Conservation (phyloP, 2,797 vertebrate species). For the Manis crassicaudata region DNA sequence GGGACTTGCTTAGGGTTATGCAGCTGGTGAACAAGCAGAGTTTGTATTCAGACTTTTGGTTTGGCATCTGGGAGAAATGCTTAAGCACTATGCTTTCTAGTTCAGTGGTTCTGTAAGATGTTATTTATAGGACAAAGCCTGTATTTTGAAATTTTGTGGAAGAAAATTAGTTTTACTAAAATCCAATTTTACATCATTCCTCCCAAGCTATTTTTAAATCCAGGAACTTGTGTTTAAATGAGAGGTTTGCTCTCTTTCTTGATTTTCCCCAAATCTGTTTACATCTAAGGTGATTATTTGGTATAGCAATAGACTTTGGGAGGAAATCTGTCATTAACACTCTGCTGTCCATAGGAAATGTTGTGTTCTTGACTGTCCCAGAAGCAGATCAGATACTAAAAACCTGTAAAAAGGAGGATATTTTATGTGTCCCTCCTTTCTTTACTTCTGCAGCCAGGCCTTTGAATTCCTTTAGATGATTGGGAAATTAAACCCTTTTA, state of each 20-base stretch:
- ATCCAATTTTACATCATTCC: constrained; percentile 63
- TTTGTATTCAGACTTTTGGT: neutral
- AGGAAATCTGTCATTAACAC: neutral
- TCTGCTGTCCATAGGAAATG: neutral
- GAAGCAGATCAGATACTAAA: neutral
- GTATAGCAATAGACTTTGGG: neutral
- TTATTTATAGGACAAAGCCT: constrained; percentile 75
- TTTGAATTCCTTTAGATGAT: constrained; percentile 9
- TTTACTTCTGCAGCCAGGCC: neutral
- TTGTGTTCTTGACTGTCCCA: neutral
- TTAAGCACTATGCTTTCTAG: constrained; percentile 72
- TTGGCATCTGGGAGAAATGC: constrained; percentile 47
- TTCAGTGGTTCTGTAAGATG: constrained; percentile 62
- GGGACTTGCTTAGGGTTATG: neutral
- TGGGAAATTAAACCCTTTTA: constrained; percentile 18
- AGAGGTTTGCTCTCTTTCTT: neutral
- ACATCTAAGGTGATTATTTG: neutral
- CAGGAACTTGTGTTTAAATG: constrained; percentile 56
- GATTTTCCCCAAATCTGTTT: neutral
- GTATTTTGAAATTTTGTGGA: constrained; percentile 75
- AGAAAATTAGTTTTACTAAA: constrained; percentile 78
- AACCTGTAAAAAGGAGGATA: neutral
- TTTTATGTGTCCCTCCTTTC: neutral
- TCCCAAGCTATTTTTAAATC: constrained; percentile 71
- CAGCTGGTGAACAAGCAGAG: neutral